Evolutionary conservation across 2,888 invertebrate species (phyloP), one percentile per base, ranked within the genome.

Genomic region (Drosophila stalkeri): DNA sequence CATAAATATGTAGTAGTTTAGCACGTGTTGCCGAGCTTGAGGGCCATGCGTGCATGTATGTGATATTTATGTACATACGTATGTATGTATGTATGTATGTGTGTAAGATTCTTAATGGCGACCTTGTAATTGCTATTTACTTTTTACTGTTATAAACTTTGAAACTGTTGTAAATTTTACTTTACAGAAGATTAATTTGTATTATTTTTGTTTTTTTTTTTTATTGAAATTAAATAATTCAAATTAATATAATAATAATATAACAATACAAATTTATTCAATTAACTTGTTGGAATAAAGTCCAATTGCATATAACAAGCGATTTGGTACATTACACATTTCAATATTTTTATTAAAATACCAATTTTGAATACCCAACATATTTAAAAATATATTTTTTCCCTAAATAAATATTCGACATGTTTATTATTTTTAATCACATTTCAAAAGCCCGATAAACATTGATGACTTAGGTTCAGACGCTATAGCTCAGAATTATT

Each of bases 11-110:
- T 51, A 64, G 57, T 44, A 64, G 64, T 65, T 82, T 35, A 67
- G 68, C 82, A 83, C 82, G 82, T 80, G 83, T 76, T 60, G 43
- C 27, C 49, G n/a, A 54, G 27, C 57, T 7, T 16, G 23, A 66
- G 61, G 55, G 59, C 51, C 56, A 54, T 59, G 20, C 16, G 14
- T 31, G 16, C 31, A 33, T 37, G 23, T 23, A 5, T 8, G 16
- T 6, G 5, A 6, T 27, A 27, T 27, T 6, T 39, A 23, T 20
- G 5, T 49, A 0, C 16, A 5, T 49, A 18, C 0, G 3, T 39
- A n/a, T 41, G n/a, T 41, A n/a, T 3, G 31, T 33, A 12, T 52
- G 18, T 37, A 27, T 27, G 39, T 54, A 3, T 20, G 23, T 37
- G 2, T 2, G 6, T 55, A 55, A 39, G n/a, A 39, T 61, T 61